These are phyloP conservation scores for Antechinus flavipes DNA, from an alignment of 2,113 vertebrate species.

Conservation along the genomic window DNA sequence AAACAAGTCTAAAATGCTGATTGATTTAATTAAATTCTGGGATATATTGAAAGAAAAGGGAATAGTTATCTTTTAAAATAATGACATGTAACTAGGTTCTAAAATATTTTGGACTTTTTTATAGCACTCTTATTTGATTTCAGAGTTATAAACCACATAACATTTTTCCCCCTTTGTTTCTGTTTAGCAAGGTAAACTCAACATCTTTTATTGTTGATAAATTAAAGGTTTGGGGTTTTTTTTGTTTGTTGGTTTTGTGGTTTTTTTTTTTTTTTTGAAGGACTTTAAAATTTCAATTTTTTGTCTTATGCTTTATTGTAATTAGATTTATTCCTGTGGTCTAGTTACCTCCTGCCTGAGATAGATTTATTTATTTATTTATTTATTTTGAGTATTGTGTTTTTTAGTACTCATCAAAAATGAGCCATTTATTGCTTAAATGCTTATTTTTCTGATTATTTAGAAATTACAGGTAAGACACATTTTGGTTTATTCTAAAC, in stretches of 20 bases:
- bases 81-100: background rate
- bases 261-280: background rate
- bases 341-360: background rate
- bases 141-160: conserved; percentile 1
- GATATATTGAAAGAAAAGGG: background rate
- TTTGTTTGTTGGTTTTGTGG: no score
- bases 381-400: background rate
- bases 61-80: background rate
- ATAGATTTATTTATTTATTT: background rate
- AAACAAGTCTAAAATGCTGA: background rate
- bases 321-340: background rate
- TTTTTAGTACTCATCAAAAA: background rate
- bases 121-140: conserved; percentile 14
- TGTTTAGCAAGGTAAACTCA: background rate
- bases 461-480: background rate
- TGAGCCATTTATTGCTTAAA: no score
- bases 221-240: background rate
- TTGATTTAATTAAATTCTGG: background rate
- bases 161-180: background rate
- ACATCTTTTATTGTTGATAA: conserved; percentile 26
- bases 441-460: background rate
- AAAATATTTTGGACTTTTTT: conserved; percentile 33
- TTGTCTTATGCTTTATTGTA: background rate
- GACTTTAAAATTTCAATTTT: conserved; percentile 21
- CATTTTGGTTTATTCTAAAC: background rate